These are phyloP conservation scores for Typhlichthys subterraneus DNA, from an alignment of 2,797 vertebrate genomes.

Conservation along the genomic window DNA sequence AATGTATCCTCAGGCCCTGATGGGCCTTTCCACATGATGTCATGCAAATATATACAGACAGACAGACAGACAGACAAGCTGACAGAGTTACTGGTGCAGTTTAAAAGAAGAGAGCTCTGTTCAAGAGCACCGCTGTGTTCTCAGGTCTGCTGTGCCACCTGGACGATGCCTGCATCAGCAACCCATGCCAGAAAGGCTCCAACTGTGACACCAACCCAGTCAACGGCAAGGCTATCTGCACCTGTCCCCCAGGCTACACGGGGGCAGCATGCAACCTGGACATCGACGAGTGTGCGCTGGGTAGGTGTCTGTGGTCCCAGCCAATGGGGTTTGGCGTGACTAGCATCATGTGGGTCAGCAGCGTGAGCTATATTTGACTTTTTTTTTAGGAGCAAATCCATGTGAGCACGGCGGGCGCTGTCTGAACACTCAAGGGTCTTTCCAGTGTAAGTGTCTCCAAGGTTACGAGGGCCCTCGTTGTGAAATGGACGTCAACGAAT, in stretches of 20 bases:
- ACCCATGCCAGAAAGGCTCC: slow-evolving; percentile 95
- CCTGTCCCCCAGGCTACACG: slow-evolving; percentile 90
- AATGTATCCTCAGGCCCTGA: too few relatives aligned
- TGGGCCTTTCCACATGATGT: too few relatives aligned
- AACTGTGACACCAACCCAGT: slow-evolving; percentile 98
- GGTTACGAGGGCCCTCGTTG: slow-evolving; percentile 95
- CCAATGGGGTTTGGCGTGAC: background rate
- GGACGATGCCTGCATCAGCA: slow-evolving; percentile 95
- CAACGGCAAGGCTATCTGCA: slow-evolving; percentile 97
- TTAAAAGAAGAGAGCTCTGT: background rate
- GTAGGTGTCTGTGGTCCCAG: slow-evolving; percentile 61
- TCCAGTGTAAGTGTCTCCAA: slow-evolving; percentile 91
- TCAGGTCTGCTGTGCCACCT: slow-evolving; percentile 94
- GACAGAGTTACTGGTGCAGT: too few relatives aligned
- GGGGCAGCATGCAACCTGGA: slow-evolving; percentile 95
- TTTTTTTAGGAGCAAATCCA: slow-evolving; percentile 88
- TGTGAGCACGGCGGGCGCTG: slow-evolving; percentile 95
- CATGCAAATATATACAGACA: background rate
- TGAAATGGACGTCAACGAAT: slow-evolving; percentile 96
- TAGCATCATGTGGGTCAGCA: background rate
- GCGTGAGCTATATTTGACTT: background rate
- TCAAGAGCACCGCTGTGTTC: background rate
- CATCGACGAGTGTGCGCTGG: slow-evolving; percentile 92
- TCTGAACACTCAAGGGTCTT: slow-evolving; percentile 95
- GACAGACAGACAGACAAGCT: background rate